These are phyloP conservation scores for Limnodromus scolopaceus DNA, from an alignment of 2,797 vertebrate genomes.

Conservation along the genomic window DNA sequence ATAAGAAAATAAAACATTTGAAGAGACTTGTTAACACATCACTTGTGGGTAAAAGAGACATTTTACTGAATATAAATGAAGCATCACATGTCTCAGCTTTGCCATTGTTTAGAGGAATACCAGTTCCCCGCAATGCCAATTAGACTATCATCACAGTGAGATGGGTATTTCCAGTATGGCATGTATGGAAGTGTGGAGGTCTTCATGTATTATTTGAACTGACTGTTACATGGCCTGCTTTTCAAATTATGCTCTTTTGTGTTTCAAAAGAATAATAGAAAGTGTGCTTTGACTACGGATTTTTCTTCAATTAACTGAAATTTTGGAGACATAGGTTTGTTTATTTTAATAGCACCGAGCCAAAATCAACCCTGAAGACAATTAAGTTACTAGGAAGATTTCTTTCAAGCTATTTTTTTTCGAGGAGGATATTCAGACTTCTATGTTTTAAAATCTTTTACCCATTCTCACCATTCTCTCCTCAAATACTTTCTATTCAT, in stretches of 20 bases:
- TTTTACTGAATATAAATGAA: constrained; percentile 18
- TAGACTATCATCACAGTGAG: not conserved
- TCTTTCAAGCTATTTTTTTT: not conserved
- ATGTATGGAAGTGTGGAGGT: not conserved
- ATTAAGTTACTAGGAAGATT: not conserved
- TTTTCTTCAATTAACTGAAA: not conserved
- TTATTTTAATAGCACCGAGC: not conserved
- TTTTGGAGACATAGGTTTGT: not conserved
- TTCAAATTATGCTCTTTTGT: not conserved
- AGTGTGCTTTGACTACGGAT: not conserved
- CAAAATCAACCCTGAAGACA: not conserved
- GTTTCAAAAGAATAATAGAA: not conserved
- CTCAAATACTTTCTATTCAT: not conserved
- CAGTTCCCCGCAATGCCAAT: not conserved
- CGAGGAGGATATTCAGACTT: not conserved
- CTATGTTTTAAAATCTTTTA: not conserved
- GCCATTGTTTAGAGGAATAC: not conserved
- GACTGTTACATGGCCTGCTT: not conserved
- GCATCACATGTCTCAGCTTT: not conserved
- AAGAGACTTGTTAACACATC: constrained; percentile 33
- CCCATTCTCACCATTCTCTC: not conserved
- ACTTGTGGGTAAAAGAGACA: constrained; percentile 13
- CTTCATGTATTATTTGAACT: not conserved
- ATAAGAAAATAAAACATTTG: constrained; percentile 34
- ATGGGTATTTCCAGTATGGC: not conserved